These are phyloP conservation scores for Tineola bisselliella DNA, from an alignment of 2,888 invertebrate genomes.

Conservation along the genomic window DNA sequence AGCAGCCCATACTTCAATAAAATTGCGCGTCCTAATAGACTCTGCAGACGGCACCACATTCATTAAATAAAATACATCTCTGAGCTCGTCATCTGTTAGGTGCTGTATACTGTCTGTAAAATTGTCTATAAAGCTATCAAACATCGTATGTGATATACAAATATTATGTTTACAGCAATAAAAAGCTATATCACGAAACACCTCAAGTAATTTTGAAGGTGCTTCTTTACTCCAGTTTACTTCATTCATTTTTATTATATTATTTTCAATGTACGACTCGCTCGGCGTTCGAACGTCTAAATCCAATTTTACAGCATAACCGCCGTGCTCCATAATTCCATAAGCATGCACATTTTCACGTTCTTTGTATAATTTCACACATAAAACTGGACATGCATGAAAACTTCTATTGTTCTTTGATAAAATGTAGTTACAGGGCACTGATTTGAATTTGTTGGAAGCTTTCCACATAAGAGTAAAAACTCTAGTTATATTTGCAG, in stretches of 20 bases:
- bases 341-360: conserved; percentile 54
- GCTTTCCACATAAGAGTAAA: background rate
- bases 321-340: conserved; percentile 40
- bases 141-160: conserved; percentile 42
- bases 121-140: conserved; percentile 45
- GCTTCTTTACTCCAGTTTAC: conserved; percentile 35
- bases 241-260: conserved; percentile 18
- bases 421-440: background rate
- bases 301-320: conserved; percentile 31
- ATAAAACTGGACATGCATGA: conserved; percentile 23
- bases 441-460: background rate
- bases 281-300: background rate
- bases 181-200: conserved; percentile 36
- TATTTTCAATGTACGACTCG: background rate
- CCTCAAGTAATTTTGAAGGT: conserved; percentile 31
- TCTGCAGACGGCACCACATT: conserved; percentile 59
- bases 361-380: conserved; percentile 43
- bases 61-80: conserved; percentile 59
- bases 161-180: conserved; percentile 39
- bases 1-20: conserved; percentile 72
- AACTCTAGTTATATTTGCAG: background rate
- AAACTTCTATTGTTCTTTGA: conserved; percentile 24
- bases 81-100: conserved; percentile 68
- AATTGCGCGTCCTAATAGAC: conserved; percentile 66
- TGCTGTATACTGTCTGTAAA: conserved; percentile 61